A percentile compares a stretch with the other conserved stretches of the same genome.
phyloP scores from a whole-genome alignment of 1,140 invertebrate genomes.

The Trissolcus basalis region DNA sequence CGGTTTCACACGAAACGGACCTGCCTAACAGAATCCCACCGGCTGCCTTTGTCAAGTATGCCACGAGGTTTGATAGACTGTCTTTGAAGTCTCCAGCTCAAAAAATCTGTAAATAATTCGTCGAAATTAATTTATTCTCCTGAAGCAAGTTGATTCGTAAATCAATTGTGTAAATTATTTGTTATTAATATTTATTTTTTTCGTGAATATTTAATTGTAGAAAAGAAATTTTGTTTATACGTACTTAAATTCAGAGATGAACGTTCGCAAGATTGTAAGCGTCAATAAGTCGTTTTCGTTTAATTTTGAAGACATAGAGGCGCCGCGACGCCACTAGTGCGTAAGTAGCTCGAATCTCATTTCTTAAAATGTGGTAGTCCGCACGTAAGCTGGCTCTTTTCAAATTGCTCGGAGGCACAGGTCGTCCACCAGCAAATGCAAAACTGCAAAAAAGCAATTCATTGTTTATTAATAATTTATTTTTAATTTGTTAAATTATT shows the following conservation, averaged over 20 bases:
- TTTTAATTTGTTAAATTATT: slow-evolving; percentile 6
- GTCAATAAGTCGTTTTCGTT: slow-evolving; percentile 62
- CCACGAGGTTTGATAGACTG: slow-evolving; percentile 60
- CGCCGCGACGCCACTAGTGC: slow-evolving; percentile 70
- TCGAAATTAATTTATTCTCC: slow-evolving; percentile 21
- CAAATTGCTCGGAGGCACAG: slow-evolving; percentile 70
- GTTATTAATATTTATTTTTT: slow-evolving; percentile 21
- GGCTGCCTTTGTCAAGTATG: slow-evolving; percentile 49
- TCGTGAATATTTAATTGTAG: slow-evolving; percentile 1
- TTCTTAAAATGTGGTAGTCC: slow-evolving; percentile 73
- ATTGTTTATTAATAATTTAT: slow-evolving; percentile 26
- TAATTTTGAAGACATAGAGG: slow-evolving; percentile 69
- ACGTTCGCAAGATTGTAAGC: slow-evolving; percentile 68
- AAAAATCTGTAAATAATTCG: slow-evolving; percentile 40
- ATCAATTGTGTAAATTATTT: too few species aligned
- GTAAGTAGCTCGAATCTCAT: slow-evolving; percentile 67
- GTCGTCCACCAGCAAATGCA: slow-evolving; percentile 71
- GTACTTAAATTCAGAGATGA: slow-evolving; percentile 58
- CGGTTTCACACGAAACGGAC: slow-evolving; percentile 61
- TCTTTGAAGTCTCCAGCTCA: slow-evolving; percentile 35
- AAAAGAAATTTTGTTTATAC: not conserved
- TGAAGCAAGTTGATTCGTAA: slow-evolving; percentile 6
- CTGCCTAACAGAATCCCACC: slow-evolving; percentile 56
- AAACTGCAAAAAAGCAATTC: slow-evolving; percentile 64
- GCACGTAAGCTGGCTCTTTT: slow-evolving; percentile 71